Evolutionary conservation across 2,888 invertebrate genomes (phyloP), one percentile per base, ranked within the genome.

Genomic region (Ariolimax columbianus): DNA sequence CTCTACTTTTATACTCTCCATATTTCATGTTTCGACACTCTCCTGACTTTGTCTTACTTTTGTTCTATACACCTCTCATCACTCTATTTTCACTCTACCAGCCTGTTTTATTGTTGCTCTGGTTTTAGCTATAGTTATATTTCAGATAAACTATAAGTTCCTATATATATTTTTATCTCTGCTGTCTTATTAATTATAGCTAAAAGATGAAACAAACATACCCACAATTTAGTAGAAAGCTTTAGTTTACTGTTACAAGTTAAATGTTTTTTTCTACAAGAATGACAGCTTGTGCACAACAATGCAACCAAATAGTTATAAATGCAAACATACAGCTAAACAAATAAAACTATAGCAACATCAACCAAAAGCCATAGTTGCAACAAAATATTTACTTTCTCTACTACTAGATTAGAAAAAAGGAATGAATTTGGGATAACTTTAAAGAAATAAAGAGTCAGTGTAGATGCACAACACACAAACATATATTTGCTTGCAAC

Each of bases 401-500:
- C 73, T 47, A 73, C 43, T 47, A 40, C 43, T 43, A 30, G 17
- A n/a, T 26, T 19, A 72, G 4, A 73, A 30, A 40, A n/a, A 43
- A 33, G 33, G 66, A 23, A 33, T 33, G 66, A 33, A 30, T 38
- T 38, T 72, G 26, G 40, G 6, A 72, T 3, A 40, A 72, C 72
- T 72, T 72, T 6, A 75, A 47, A 47, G 30, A 1, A 23, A 14
- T 55, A 23, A 3, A 55, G 55, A 19, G 38, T 38, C 72, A 72
- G 4, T 72, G 38, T 40, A 30, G 51, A 51, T 75, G 75, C 75
- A 51, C 17, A 17, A 75, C 51, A 40, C 40, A 72, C 1, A 47
- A 75, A 78, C 14, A 63, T 26, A 68, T 19, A 66, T 47, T 72
- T 19, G n/a, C 55, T 72, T 55, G 70, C 36, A 72, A 72, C 30